Evolutionary conservation across 1,140 invertebrate species (phyloP).

Genomic region (Helicoverpa armigera): DNA sequence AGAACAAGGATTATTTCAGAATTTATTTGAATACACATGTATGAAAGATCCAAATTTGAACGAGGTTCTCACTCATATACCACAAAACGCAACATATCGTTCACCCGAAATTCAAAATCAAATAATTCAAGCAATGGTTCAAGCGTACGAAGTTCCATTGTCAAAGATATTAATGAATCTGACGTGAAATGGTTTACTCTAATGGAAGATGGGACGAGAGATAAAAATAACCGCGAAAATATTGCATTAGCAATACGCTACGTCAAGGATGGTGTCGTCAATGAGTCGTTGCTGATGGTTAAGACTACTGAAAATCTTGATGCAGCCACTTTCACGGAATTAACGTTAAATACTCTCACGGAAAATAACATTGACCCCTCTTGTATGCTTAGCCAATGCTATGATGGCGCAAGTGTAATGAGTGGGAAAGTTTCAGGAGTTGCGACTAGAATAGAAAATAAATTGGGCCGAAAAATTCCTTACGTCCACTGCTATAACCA

Average conservation of each 20-base stretch:
- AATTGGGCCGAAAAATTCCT: conserved; percentile 58
- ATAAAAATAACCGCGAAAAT: conserved; percentile 58
- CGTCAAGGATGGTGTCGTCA: conserved; percentile 57
- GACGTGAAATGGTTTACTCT: conserved; percentile 60
- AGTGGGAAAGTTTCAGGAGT: conserved; percentile 60
- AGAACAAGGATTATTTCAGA: conserved; percentile 58
- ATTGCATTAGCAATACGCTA: conserved; percentile 61
- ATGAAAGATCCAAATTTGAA: conserved; percentile 55
- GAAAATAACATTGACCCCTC: conserved; percentile 58
- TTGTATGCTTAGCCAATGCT: conserved; percentile 60
- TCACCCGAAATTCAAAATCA: conserved; percentile 65
- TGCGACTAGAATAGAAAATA: conserved; percentile 54
- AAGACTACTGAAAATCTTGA: no score
- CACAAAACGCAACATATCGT: conserved; percentile 58
- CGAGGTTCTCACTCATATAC: conserved; percentile 58
- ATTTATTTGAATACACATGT: conserved; percentile 62
- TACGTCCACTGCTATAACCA: conserved; percentile 55
- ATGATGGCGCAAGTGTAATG: conserved; percentile 59
- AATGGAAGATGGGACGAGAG: conserved; percentile 64
- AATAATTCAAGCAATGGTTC: conserved; percentile 59
- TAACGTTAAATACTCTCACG: conserved; percentile 56
- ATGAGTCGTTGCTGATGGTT: conserved; percentile 55
- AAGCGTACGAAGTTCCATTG: conserved; percentile 58
- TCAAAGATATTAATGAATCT: conserved; percentile 58
- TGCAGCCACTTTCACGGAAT: neutral